Evolutionary conservation across 2,797 vertebrate species (phyloP).

Genomic region (Potorous gilbertii): DNA sequence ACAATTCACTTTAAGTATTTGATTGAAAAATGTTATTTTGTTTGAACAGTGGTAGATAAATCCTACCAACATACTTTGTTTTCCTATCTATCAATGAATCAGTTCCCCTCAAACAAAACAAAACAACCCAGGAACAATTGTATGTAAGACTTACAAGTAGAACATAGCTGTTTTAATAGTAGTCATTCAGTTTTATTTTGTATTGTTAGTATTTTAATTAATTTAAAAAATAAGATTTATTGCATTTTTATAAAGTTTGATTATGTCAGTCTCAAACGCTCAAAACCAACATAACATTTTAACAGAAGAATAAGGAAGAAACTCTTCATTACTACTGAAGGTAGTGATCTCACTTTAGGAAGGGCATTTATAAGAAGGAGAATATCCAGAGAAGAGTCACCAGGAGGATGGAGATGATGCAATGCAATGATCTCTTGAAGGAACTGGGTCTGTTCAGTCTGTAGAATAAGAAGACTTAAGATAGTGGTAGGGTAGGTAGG

Average conservation of each 20-base stretch:
- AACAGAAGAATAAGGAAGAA: not conserved
- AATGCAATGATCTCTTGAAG: not conserved
- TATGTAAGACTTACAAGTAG: not conserved
- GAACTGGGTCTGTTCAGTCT: not conserved
- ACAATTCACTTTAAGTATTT: conserved; percentile 23
- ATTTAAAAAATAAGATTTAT: not conserved
- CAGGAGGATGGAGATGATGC: not conserved
- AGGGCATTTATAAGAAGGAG: not conserved
- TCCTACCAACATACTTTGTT: not conserved
- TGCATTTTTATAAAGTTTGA: not conserved
- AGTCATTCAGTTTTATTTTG: not conserved
- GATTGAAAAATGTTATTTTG: conserved; percentile 19
- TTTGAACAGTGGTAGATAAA: not conserved
- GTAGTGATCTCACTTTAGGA: not conserved
- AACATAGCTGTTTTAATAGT: not conserved
- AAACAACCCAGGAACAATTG: not conserved
- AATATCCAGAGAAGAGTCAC: not conserved
- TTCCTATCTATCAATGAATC: not conserved
- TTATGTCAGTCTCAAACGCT: not conserved
- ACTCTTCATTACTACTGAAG: not conserved
- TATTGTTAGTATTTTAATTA: not conserved
- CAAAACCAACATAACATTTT: not conserved
- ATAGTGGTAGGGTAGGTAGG: not conserved
- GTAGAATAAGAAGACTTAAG: not conserved
- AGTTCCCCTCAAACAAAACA: not conserved